Conservation (phyloP, 1,140 invertebrate genomes). For the Pinna nobilis region DNA sequence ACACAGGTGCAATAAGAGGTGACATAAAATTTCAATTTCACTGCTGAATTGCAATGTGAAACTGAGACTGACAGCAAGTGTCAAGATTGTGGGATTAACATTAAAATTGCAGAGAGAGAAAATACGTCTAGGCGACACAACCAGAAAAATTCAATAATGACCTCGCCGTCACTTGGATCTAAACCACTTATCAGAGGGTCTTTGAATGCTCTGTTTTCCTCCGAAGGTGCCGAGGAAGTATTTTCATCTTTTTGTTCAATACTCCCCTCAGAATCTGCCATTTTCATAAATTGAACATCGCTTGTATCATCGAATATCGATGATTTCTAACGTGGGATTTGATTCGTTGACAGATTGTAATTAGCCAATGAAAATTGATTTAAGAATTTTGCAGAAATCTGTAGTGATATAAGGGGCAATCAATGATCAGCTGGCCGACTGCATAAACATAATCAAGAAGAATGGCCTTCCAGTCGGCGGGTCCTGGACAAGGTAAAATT, state of each 20-base stretch:
- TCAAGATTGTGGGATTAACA: too few relatives aligned
- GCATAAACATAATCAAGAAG: background rate
- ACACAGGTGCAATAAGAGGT: too few relatives aligned
- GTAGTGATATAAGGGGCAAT: background rate
- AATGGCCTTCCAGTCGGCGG: conserved; percentile 67
- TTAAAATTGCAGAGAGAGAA: background rate
- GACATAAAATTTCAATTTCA: too few relatives aligned
- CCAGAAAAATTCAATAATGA: conserved; percentile 36
- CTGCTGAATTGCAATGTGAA: too few relatives aligned
- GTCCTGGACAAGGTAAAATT: conserved; percentile 43
- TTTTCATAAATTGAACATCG: conserved; percentile 17
- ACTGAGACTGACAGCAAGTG: too few relatives aligned
- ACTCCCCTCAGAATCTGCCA: too few relatives aligned
- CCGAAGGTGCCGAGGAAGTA: conserved; percentile 36
- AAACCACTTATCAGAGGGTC: conserved; percentile 66
- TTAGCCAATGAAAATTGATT: background rate
- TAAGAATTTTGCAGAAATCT: background rate
- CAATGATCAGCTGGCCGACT: background rate
- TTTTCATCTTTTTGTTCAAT: conserved; percentile 34
- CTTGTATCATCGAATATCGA: background rate
- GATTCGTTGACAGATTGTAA: background rate
- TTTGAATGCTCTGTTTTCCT: conserved; percentile 60
- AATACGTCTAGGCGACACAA: background rate
- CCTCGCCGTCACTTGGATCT: conserved; percentile 66
- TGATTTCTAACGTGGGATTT: background rate